These are phyloP conservation scores for Pterocles burchelli DNA, from an alignment of 2,113 vertebrate genomes.

Conservation along the genomic window DNA sequence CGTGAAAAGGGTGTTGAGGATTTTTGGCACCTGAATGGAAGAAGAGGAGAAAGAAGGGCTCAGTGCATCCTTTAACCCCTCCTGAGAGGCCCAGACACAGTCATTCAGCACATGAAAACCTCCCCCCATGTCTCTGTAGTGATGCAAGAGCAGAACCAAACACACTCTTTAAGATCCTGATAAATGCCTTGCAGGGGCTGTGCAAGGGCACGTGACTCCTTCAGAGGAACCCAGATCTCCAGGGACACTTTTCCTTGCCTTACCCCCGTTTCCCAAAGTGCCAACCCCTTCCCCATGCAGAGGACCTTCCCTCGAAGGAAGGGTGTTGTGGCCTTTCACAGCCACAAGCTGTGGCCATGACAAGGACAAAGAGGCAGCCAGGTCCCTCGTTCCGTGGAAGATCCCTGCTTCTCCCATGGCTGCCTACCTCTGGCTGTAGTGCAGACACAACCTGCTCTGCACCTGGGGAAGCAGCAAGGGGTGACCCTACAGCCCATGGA, in stretches of 20 bases:
- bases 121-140: not conserved
- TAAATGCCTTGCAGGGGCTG: not conserved
- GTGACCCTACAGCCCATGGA: no score
- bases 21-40: no score
- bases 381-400: not conserved
- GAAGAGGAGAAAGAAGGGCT: no score
- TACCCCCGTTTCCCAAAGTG: no score
- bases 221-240: not conserved
- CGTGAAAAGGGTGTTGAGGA: no score
- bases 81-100: not conserved
- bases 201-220: not conserved
- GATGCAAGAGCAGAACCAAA: not conserved
- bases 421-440: not conserved
- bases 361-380: not conserved
- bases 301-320: not conserved
- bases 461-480: not conserved
- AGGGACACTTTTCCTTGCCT: not conserved
- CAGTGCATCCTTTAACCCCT: no score
- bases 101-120: not conserved
- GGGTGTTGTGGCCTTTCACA: not conserved
- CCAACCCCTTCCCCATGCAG: not conserved
- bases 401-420: not conserved
- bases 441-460: not conserved
- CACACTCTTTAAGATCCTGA: not conserved
- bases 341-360: not conserved